Evolutionary conservation across 1,140 invertebrate species (phyloP).

Genomic region (Drosophila asahinai): DNA sequence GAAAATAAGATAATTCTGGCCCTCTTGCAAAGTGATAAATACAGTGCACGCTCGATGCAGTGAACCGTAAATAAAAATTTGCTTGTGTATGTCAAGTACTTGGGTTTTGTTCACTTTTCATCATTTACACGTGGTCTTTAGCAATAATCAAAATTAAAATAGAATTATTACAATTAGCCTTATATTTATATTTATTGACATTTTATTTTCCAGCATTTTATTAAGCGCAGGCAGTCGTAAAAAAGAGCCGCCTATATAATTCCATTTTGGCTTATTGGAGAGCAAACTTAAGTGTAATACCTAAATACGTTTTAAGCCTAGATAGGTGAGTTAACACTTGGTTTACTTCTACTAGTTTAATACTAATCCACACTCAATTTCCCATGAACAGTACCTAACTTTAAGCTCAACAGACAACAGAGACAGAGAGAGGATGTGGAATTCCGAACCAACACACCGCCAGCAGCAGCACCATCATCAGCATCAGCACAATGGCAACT

Average conservation of each 20-base stretch:
- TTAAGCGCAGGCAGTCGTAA: slow-evolving; percentile 45
- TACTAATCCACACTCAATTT: neutral
- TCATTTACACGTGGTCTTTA: neutral
- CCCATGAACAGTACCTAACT: slow-evolving; percentile 46
- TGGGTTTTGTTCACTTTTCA: neutral
- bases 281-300: slow-evolving; percentile 68
- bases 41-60: neutral
- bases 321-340: slow-evolving; percentile 51
- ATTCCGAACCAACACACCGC: slow-evolving; percentile 76
- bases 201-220: slow-evolving; percentile 69
- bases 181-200: neutral
- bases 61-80: neutral
- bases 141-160: too few relatives aligned
- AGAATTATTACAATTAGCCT: too few relatives aligned
- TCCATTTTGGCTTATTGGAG: slow-evolving; percentile 64
- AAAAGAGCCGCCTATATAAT: slow-evolving; percentile 56
- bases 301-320: slow-evolving; percentile 61
- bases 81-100: too few relatives aligned
- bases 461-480: slow-evolving; percentile 50
- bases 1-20: slow-evolving; percentile 18
- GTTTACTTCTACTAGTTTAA: too few relatives aligned
- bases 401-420: slow-evolving; percentile 31
- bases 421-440: slow-evolving; percentile 71
- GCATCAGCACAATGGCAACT: slow-evolving; percentile 70
- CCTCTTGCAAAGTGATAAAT: neutral